Evolutionary conservation across 30 jellyfish, hydroid and myxozoan genomes (phyloP), one percentile per base, ranked within the genome.

Genomic region (Cassiopea xamachana): DNA sequence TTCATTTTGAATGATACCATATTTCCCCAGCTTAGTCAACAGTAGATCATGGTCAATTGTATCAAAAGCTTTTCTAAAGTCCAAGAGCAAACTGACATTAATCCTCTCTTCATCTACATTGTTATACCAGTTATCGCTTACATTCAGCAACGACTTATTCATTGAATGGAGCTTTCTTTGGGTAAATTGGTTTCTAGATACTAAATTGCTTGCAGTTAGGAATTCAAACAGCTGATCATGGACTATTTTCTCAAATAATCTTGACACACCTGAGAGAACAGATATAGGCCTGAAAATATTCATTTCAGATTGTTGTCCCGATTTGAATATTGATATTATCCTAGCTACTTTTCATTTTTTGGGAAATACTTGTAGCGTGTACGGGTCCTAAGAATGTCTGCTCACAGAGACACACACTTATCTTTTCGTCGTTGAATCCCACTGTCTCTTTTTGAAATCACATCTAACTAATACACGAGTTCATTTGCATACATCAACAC

Each of bases 121-220:
- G 62, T n/a, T 84, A 60, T 84, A 84, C 92, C 92, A 84, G 48
- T 77, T 1, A 62, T 82, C 91, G 9, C 64, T 82, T 82, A 82
- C 91, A 77, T 77, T 77, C 73, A 49, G 13, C 74, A 77, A 47
- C 19, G 87, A 82, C 7, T 60, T 55, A 3, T 82, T 64, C 16
- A 73, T 82, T 62, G 91, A 82, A 49, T 69, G 83, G 6, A 69
- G 91, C 48, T 82, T 39, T 83, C 91, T 83, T 44, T 82, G 43
- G 60, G 83, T 83, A 69, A 82, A 82, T 82, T 82, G 73, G 73
- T 69, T 82, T 39, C 47, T 82, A 47, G 73, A 82, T 69, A 82
- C 2, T 74, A 82, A 1, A 82, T 82, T 1, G 83, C 49, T 82
- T 58, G 83, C 74, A 13, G 39, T 27, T 69, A 64, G 74, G 48